These are phyloP conservation scores for Cyanoderma ruficeps DNA, from an alignment of 2,113 vertebrate genomes.

Conservation along the genomic window DNA sequence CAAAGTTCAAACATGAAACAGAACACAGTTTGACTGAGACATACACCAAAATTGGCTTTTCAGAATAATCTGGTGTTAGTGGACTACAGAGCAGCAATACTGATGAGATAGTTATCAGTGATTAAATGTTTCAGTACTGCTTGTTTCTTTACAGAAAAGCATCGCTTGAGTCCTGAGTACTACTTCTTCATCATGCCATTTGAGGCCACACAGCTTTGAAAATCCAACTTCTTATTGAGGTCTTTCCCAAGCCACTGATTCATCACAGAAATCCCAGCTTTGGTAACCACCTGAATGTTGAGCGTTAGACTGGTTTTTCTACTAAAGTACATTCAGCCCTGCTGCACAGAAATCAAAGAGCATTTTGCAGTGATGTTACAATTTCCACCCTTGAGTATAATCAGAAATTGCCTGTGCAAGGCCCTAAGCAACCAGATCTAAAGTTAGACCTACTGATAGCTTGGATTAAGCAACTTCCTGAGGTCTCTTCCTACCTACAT, in stretches of 20 bases:
- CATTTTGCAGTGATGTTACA: neutral
- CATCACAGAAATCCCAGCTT: neutral
- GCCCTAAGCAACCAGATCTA: neutral
- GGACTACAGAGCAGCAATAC: neutral
- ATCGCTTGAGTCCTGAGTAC: neutral
- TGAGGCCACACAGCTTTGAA: neutral
- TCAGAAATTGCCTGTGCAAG: neutral
- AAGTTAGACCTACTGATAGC: neutral
- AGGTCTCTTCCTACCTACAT: neutral
- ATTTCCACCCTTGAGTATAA: neutral
- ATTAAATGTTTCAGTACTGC: neutral
- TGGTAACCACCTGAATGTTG: neutral
- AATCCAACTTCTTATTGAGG: neutral
- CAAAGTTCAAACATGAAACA: neutral
- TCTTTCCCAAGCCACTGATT: neutral
- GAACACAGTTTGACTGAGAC: neutral
- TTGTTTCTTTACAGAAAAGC: neutral
- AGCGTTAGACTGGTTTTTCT: neutral
- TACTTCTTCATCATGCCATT: neutral
- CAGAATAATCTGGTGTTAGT: neutral
- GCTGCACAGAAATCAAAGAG: neutral
- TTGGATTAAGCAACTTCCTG: neutral
- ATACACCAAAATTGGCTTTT: neutral
- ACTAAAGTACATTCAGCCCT: neutral
- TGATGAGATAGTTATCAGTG: neutral